Percentiles rank a stretch among this genome's conserved stretches.
phyloP scores from a whole-genome alignment of 2,113 vertebrate species.

The Ginglymostoma cirratum region DNA sequence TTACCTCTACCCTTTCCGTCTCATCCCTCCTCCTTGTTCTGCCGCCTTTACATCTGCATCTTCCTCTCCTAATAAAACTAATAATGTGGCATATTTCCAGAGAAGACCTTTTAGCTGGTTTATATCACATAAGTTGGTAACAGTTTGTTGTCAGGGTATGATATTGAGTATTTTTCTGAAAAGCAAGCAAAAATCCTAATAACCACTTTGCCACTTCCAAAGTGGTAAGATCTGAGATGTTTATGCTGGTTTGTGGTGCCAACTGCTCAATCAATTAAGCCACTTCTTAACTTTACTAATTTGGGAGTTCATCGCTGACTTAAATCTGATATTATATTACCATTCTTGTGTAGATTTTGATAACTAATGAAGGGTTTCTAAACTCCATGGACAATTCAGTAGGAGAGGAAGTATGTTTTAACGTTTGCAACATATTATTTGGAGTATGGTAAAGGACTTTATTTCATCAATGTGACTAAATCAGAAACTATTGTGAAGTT shows the following conservation, averaged over 20 bases:
- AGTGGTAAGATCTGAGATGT: not conserved
- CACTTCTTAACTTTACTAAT: not conserved
- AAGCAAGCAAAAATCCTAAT: not conserved
- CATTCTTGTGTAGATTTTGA: not conserved
- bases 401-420: not conserved
- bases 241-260: not conserved
- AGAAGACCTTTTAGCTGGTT: not conserved
- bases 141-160: too few species aligned
- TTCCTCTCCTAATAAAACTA: not conserved
- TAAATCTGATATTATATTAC: too few species aligned
- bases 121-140: not conserved
- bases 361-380: not conserved
- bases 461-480: conserved; percentile 50
- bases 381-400: not conserved
- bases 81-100: not conserved
- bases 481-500: conserved; percentile 56
- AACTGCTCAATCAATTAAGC: not conserved
- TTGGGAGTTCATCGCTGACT: not conserved
- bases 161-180: not conserved
- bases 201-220: not conserved
- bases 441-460: conserved; percentile 44
- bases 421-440: conserved; percentile 35
- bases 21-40: too few species aligned
- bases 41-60: too few species aligned
- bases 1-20: too few species aligned